phyloP scores from a whole-genome alignment of 2,888 invertebrate species.

The Trichopria drosophilae region DNA sequence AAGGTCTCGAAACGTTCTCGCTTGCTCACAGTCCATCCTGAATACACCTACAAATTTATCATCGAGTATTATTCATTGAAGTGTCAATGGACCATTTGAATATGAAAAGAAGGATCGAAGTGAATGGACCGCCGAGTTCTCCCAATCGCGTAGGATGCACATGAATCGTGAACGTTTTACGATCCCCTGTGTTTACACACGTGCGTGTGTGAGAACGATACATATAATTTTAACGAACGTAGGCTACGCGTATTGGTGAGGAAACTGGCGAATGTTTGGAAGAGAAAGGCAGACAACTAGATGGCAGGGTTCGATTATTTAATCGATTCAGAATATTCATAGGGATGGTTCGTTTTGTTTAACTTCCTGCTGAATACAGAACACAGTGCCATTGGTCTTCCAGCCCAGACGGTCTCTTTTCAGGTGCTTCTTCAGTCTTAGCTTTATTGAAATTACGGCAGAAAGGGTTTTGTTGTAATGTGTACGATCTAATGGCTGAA shows the following conservation, averaged over 20 bases:
- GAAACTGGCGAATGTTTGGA: constrained; percentile 1
- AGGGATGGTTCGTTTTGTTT: constrained; percentile 52
- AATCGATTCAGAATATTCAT: constrained; percentile 58
- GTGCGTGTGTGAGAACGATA: too few species aligned
- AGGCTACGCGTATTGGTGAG: not conserved
- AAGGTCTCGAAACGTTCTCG: too few species aligned
- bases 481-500: too few species aligned
- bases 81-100: constrained; percentile 59
- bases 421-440: constrained; percentile 10
- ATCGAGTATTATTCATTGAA: constrained; percentile 59
- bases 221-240: not conserved
- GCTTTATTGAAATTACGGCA: too few species aligned
- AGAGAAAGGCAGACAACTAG: constrained; percentile 41
- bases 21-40: constrained; percentile 53
- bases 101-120: constrained; percentile 57
- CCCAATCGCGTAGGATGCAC: constrained; percentile 23
- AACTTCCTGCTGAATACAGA: constrained; percentile 56
- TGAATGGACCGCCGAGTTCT: constrained; percentile 45
- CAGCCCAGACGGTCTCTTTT: constrained; percentile 6
- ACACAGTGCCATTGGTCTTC: too few species aligned
- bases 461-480: too few species aligned
- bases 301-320: constrained; percentile 57
- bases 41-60: constrained; percentile 59
- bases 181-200: not conserved
- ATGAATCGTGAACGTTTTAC: constrained; percentile 22